Evolutionary conservation across 2,113 vertebrate species (phyloP).

Genomic region (Calidris pygmaea): DNA sequence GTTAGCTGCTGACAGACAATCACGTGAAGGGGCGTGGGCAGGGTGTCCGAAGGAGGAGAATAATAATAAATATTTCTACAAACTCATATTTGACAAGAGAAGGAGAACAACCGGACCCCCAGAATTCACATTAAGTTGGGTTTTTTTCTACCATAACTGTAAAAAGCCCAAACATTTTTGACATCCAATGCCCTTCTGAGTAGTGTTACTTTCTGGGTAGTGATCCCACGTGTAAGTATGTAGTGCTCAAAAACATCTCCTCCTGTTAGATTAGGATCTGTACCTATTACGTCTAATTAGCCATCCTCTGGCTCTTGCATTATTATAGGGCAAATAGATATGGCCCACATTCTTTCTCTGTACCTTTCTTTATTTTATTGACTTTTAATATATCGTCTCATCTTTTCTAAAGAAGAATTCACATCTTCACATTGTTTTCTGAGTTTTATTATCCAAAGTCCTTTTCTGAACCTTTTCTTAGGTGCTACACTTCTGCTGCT

Average conservation of each 20-base stretch:
- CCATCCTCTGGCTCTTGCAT: neutral
- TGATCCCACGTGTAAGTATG: neutral
- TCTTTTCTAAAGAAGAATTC: neutral
- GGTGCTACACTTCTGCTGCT: neutral
- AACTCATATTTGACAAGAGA: neutral
- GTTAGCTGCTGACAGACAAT: neutral
- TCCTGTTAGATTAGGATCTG: neutral
- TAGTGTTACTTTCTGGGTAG: neutral
- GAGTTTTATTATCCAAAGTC: neutral
- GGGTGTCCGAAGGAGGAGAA: neutral
- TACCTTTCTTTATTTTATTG: neutral
- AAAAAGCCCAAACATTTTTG: neutral
- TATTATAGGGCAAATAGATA: neutral
- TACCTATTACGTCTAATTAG: neutral
- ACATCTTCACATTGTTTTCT: neutral
- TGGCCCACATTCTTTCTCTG: neutral
- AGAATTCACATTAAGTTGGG: neutral
- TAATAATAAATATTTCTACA: neutral
- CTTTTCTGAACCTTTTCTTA: neutral
- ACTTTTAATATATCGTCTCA: neutral
- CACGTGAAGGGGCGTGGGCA: fast-evolving
- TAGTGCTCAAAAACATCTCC: neutral
- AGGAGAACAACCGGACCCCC: neutral
- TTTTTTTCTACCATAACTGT: neutral
- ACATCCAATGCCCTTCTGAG: neutral